phyloP scores from a whole-genome alignment of 2,888 invertebrate genomes.

The Nemapogon koenigi region DNA sequence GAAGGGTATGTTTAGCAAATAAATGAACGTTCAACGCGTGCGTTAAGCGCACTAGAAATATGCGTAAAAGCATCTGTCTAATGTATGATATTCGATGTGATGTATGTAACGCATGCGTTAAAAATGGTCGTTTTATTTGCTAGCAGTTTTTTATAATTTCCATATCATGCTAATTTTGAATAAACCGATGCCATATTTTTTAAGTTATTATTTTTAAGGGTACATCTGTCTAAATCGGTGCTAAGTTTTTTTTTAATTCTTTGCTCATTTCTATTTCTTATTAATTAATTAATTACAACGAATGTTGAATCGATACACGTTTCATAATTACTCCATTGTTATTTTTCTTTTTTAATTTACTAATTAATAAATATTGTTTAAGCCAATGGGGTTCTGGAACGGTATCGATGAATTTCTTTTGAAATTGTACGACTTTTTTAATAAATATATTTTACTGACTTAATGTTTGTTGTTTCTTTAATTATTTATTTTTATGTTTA shows the following conservation, averaged over 20 bases:
- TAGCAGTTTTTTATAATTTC: too few species aligned
- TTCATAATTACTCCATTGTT: conserved; percentile 60
- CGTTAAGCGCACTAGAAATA: too few species aligned
- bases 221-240: conserved; percentile 47
- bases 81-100: too few species aligned
- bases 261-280: conserved; percentile 19
- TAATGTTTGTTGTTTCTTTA: conserved; percentile 26
- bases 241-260: conserved; percentile 26
- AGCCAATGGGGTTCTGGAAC: conserved; percentile 61
- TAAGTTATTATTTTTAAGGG: conserved; percentile 29
- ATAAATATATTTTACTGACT: conserved; percentile 62
- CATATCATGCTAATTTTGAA: neutral
- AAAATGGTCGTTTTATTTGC: too few species aligned
- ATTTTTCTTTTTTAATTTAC: conserved; percentile 25
- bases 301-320: conserved; percentile 41
- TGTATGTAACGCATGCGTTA: too few species aligned
- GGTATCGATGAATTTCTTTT: conserved; percentile 33
- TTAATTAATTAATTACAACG: conserved; percentile 36
- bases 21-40: too few species aligned
- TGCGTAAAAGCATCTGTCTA: too few species aligned
- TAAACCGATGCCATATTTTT: conserved; percentile 48
- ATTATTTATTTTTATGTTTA: too few species aligned
- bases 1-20: too few species aligned
- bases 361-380: conserved; percentile 21
- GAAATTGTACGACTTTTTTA: conserved; percentile 37